Conservation (phyloP, 2,797 vertebrate species). For the Notoglanidium macrostoma region DNA sequence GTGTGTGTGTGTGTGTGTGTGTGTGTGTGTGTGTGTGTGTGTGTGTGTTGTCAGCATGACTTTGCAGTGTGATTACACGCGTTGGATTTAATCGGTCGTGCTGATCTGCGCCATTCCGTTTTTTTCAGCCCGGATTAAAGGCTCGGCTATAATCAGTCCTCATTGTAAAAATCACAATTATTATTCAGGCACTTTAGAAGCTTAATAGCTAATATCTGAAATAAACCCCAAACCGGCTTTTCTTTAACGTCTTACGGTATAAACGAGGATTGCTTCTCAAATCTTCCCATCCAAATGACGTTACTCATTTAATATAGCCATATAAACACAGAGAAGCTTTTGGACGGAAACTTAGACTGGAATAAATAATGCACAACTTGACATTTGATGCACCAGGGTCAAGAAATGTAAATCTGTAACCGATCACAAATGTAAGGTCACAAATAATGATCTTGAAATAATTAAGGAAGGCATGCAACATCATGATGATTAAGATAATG, state of each 20-base stretch:
- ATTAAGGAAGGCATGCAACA: neutral
- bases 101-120: neutral
- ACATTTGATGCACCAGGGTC: neutral
- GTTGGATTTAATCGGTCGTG: neutral
- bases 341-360: neutral
- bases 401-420: neutral
- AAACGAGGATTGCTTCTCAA: neutral
- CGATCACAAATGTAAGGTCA: neutral
- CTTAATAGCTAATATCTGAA: neutral
- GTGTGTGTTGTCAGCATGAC: slow-evolving; percentile 7
- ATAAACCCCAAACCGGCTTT: neutral
- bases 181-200: neutral
- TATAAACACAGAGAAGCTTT: neutral
- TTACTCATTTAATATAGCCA: neutral
- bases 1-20: neutral
- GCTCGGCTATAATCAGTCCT: neutral
- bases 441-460: neutral
- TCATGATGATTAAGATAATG: neutral
- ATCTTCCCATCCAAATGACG: neutral
- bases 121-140: neutral
- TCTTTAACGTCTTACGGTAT: neutral
- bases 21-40: slow-evolving; percentile 1
- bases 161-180: too few species aligned
- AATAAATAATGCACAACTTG: neutral
- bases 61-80: neutral